Conservation (phyloP, 2,797 vertebrate species). For the Lophius americanus region DNA sequence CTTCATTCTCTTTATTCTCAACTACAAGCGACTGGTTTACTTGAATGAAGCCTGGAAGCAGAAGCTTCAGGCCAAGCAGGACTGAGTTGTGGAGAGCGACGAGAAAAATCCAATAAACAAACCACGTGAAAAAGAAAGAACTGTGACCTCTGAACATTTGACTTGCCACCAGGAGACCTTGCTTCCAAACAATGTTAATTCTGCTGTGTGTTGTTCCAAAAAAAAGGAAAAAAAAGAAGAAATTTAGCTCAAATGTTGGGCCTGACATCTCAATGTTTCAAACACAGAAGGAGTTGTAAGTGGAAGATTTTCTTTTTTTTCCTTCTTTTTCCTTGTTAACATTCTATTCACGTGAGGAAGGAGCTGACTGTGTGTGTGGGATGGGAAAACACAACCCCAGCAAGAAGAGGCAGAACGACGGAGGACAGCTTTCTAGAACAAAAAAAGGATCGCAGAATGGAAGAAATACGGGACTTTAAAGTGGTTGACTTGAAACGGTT, state of each 20-base stretch:
- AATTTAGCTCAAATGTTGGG: slow-evolving; percentile 78
- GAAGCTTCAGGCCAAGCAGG: slow-evolving; percentile 94
- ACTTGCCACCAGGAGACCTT: slow-evolving; percentile 91
- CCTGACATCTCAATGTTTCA: slow-evolving; percentile 79
- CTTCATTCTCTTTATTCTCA: slow-evolving; percentile 98
- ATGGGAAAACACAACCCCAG: slow-evolving; percentile 56
- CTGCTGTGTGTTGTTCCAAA: slow-evolving; percentile 84
- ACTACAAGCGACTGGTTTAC: slow-evolving; percentile 99
- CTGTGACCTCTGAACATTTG: slow-evolving; percentile 86
- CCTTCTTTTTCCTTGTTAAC: slow-evolving; percentile 67
- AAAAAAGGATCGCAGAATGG: slow-evolving; percentile 59
- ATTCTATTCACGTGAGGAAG: slow-evolving; percentile 61
- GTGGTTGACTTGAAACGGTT: slow-evolving; percentile 75
- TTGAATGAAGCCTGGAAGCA: slow-evolving; percentile 99
- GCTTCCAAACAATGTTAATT: slow-evolving; percentile 97
- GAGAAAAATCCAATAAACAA: slow-evolving; percentile 60
- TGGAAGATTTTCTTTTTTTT: slow-evolving; percentile 69
- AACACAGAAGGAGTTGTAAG: slow-evolving; percentile 76
- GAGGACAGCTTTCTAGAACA: slow-evolving; percentile 66
- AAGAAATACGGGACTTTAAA: slow-evolving; percentile 55
- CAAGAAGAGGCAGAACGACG: slow-evolving; percentile 76
- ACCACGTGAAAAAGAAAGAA: slow-evolving; percentile 60
- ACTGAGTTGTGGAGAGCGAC: slow-evolving; percentile 77
- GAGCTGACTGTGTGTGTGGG: slow-evolving; percentile 28
- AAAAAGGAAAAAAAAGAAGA: slow-evolving; percentile 51